Conservation (phyloP, 2,113 vertebrate genomes). For the Ailurus styani region DNA sequence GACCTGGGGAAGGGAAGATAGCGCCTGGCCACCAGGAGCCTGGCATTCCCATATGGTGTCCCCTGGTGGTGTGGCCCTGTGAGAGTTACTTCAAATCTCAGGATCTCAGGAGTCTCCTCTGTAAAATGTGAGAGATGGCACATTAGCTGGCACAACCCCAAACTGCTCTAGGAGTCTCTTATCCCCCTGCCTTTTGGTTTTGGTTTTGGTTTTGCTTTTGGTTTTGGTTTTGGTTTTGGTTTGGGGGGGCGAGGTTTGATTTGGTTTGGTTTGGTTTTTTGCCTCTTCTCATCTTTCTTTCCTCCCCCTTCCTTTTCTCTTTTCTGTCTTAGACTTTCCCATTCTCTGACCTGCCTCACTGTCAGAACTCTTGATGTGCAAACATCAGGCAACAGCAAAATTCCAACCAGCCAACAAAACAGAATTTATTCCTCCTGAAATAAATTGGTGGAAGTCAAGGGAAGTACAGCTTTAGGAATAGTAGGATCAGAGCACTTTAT, state of each 20-base stretch:
- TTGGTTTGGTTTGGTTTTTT: neutral
- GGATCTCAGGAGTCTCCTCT: neutral
- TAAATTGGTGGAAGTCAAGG: neutral
- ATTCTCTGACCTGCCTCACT: neutral
- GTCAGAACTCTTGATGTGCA: neutral
- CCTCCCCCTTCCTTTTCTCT: neutral
- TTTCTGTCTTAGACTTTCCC: neutral
- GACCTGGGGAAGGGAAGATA: neutral
- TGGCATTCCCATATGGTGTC: neutral
- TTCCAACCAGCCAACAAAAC: neutral
- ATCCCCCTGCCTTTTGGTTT: neutral
- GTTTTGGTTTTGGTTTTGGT: too few species aligned
- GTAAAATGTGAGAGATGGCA: neutral
- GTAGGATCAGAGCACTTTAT: neutral
- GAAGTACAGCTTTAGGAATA: neutral
- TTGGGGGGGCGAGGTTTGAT: too few species aligned
- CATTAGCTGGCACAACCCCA: accelerated
- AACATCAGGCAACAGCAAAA: neutral
- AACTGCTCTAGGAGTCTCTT: neutral
- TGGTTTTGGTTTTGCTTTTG: accelerated
- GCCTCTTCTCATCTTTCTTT: neutral
- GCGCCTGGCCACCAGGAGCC: accelerated
- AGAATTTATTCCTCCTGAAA: neutral
- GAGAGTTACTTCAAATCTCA: neutral
- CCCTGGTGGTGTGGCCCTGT: too few species aligned